These are phyloP conservation scores for Calliphora vicina DNA, from an alignment of 1,140 invertebrate genomes.

Conservation along the genomic window DNA sequence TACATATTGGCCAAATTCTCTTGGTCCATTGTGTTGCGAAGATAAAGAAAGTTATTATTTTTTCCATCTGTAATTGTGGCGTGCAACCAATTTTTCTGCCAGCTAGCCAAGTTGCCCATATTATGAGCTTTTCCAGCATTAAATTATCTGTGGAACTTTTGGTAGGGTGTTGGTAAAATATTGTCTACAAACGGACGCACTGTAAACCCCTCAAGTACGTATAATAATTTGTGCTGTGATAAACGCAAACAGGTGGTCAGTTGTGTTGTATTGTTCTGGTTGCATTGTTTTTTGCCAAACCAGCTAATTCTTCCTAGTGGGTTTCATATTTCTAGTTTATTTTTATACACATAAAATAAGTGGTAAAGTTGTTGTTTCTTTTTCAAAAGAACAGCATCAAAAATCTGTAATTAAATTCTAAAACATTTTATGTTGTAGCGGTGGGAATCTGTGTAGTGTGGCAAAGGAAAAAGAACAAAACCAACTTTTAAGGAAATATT, in stretches of 20 bases:
- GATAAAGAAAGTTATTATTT: background rate
- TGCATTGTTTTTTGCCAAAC: background rate
- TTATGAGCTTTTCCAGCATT: no score
- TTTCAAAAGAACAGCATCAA: background rate
- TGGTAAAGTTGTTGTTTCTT: background rate
- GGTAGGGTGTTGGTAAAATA: no score
- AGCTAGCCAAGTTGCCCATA: no score
- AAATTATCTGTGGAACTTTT: no score
- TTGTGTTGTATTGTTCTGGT: background rate
- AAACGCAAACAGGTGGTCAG: background rate
- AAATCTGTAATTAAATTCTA: background rate
- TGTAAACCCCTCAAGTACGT: no score
- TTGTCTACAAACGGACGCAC: no score
- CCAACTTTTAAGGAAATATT: conserved; percentile 13
- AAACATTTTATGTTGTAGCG: background rate
- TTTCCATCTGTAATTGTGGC: background rate
- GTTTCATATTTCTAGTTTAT: no score
- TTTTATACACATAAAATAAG: background rate
- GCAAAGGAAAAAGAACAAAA: background rate
- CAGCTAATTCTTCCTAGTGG: background rate
- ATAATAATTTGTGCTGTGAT: no score
- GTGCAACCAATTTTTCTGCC: no score
- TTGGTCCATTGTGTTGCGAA: background rate
- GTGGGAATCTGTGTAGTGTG: background rate
- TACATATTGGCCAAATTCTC: conserved; percentile 15